phyloP scores from a whole-genome alignment of 2,797 vertebrate genomes.

The Rhincodon typus region DNA sequence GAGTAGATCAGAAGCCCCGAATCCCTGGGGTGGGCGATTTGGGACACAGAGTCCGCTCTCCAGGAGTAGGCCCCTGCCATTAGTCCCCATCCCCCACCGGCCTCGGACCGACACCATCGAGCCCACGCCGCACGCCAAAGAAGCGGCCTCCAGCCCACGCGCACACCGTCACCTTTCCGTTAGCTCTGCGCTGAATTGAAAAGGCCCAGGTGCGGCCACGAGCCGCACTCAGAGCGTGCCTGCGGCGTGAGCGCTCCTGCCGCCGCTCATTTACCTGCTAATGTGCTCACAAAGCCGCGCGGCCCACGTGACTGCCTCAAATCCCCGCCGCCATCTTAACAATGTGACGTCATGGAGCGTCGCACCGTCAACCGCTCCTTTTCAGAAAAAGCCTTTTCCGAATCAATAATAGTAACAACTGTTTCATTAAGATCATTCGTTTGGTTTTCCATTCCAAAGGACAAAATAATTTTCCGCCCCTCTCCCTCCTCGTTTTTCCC shows the following conservation, averaged over 20 bases:
- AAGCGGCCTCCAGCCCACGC: neutral
- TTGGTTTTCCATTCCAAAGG: neutral
- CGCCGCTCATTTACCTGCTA: neutral
- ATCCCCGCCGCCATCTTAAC: neutral
- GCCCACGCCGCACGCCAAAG: neutral
- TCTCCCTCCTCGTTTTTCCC: neutral
- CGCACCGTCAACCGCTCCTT: neutral
- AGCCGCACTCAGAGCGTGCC: neutral
- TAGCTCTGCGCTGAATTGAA: neutral
- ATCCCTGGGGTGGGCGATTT: neutral
- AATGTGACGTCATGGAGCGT: neutral
- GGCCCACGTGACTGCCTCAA: slow-evolving; percentile 7
- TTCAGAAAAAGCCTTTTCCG: neutral
- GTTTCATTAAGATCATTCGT: neutral
- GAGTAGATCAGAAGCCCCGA: neutral
- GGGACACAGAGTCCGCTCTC: neutral
- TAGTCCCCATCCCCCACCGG: neutral
- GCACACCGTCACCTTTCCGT: slow-evolving; percentile 1
- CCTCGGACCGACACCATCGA: neutral
- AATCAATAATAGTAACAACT: neutral
- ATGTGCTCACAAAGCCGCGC: slow-evolving; percentile 2
- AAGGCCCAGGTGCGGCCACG: neutral
- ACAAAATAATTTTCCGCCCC: neutral
- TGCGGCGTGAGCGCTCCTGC: neutral
- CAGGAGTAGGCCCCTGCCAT: neutral